Base-by-base conservation (phyloP, 2,797 vertebrate species). In the Molossus molossus region DNA sequence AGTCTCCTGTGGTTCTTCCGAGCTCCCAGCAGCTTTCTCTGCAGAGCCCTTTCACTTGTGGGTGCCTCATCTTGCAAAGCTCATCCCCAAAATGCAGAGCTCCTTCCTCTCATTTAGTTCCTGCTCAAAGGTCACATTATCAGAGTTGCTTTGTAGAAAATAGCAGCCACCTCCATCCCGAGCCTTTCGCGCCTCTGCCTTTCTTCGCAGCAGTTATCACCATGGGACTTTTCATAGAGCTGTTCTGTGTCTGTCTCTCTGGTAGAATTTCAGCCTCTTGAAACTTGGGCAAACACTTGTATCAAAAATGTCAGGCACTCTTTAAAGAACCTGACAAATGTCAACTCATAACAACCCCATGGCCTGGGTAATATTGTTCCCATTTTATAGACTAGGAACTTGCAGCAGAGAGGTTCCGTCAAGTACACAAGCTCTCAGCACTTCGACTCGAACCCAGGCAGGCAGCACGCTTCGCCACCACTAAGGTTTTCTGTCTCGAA, bases 251-350 rank as follows among this genome's bases (percentile, higher is more conserved):
- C 9, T 80, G 11, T 77, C 6, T 64, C 93, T 84, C 70, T 11
- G 37, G 37, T 76, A 62, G 21, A 83, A 75, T 70, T 79, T 29
- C 55, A 72, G 11, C 23, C 69, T 9, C 29, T 72, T 85, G 50
- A 91, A 77, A 69, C 81, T 69, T 69, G 69, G 10, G 40, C 20
- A 85, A 50, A 33, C 9, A 50, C 10, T 72, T 62, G 10, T 17
- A 21, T 33, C 11, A 57, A 20, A 64, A 69, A 53, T 73, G 1
- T 37, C 45, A 80, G 14, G 9, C 10, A n/a, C 3, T 69, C 70
- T 87, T 87, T 40, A 69, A 84, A 75, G 53, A 73, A 67, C 23
- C 85, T 95, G n/a, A 33, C 25, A 57, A 65, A 18, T 57, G 72
- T 82, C 92, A 84, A 76, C 25, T 75, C n/a, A 53, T 45, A 69